phyloP scores from a whole-genome alignment of 2,113 vertebrate genomes.

The Phalacrocorax brasilianus region DNA sequence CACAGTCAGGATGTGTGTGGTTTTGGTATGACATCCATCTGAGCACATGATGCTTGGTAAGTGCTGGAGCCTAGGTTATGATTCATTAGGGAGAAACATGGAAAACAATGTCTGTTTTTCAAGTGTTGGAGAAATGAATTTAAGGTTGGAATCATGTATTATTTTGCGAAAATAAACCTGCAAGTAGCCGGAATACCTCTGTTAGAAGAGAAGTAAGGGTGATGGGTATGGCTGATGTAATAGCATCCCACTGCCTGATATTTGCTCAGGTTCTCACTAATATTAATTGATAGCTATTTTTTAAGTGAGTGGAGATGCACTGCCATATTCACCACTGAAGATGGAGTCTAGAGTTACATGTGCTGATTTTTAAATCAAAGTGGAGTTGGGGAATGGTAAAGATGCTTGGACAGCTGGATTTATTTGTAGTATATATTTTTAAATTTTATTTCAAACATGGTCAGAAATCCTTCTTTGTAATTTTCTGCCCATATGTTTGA shows the following conservation, averaged over 20 bases:
- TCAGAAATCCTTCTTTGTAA: background rate
- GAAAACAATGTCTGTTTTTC: constrained; percentile 45
- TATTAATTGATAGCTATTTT: background rate
- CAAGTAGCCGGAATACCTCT: background rate
- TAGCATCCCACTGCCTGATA: fast-evolving
- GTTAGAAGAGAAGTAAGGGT: background rate
- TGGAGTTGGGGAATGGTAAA: background rate
- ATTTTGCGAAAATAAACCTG: background rate
- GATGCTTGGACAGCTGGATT: constrained; percentile 22
- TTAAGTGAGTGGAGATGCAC: background rate
- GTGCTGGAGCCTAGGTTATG: background rate
- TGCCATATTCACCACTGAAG: background rate
- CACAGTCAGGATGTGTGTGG: constrained; percentile 52
- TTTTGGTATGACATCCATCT: constrained; percentile 31
- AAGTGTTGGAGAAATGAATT: background rate
- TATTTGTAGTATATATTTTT: background rate
- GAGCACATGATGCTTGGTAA: constrained; percentile 52
- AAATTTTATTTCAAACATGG: background rate
- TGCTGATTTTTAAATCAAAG: background rate
- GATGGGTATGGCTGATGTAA: background rate
- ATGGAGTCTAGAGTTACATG: background rate
- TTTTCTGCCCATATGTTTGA: background rate
- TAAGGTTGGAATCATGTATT: background rate
- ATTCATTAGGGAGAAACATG: constrained; percentile 11
- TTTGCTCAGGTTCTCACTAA: background rate